These are phyloP conservation scores for Phrynocephalus versicolor DNA, from an alignment of 2,113 vertebrate genomes.

Conservation along the genomic window DNA sequence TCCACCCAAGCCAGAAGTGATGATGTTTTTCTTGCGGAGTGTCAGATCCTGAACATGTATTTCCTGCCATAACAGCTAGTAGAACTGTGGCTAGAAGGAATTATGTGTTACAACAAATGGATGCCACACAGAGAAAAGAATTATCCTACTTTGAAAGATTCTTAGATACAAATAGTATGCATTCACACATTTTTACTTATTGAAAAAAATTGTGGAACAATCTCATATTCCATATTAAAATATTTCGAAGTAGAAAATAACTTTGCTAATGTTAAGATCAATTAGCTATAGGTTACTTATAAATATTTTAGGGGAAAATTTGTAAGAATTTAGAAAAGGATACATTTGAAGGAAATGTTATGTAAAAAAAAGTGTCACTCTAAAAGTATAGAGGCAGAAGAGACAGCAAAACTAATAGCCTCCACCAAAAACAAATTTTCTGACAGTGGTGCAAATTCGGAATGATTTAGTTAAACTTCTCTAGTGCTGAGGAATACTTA, in stretches of 20 bases:
- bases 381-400: background rate
- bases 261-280: background rate
- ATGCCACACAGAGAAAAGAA: background rate
- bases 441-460: background rate
- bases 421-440: background rate
- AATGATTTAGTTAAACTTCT: slow-evolving; percentile 32
- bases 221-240: background rate
- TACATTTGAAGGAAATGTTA: background rate
- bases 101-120: background rate
- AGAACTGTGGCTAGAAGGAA: background rate
- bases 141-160: background rate
- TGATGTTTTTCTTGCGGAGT: background rate
- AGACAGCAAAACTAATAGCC: background rate
- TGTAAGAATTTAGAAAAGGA: slow-evolving; percentile 14
- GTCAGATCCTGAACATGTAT: slow-evolving; percentile 4
- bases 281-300: background rate
- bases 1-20: too few species aligned
- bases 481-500: slow-evolving; percentile 6
- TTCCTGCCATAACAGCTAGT: background rate
- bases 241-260: background rate
- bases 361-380: background rate
- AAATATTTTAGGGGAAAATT: slow-evolving; percentile 35
- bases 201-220: slow-evolving; percentile 2
- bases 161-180: background rate
- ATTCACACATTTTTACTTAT: slow-evolving; percentile 20